Evolutionary conservation across 2,797 vertebrate genomes (phyloP), one percentile per base, ranked within the genome.

Genomic region (Bovichtus diacanthus): DNA sequence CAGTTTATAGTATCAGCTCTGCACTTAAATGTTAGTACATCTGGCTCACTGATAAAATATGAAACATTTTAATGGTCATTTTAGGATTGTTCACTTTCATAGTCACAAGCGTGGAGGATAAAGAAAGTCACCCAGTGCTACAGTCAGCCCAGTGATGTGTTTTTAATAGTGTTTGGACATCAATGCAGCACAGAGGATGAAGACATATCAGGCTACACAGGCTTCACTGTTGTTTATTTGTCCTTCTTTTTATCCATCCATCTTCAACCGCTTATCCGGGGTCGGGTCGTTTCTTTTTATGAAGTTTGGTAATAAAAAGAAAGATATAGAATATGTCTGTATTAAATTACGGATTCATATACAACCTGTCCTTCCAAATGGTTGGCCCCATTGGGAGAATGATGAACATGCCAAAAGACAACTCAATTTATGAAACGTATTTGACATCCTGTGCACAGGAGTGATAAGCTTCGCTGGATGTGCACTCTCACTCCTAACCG

Each of bases 401-500:
- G 21, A 53, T 49, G 16, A 54, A 50, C 15, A 55, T 50, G 49
- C 18, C 47, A 53, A 70, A 25, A 1, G 74, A 51, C 2, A 50
- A 44, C 15, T 19, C 3, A 12, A 19, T 10, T 31, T 44, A 10
- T 43, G 18, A 51, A 49, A n/a, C 15, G 4, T 39, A 12, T 51
- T 13, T 19, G 21, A 0, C 44, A 51, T 53, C 49, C 6, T 81
- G 21, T 84, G 31, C 9, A 79, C 84, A 99, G 98, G 96, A 99
- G 97, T 0, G 97, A 99, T 83, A 99, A 99, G 92, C 96, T 97
- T 46, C 96, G 98, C 27, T 99, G 97, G 98, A 97, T 97, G 88
- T 97, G 96, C 54, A 96, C 97, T 0, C 94, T 99, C 68, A 98
- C 96, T 66, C 98, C 98, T 0, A 98, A 98, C 82, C 95, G 96